Percentiles rank a stretch among this genome's conserved stretches.
Evolutionary conservation across 1,140 invertebrate genomes (phyloP).

Genomic region (Musca vetustissima): DNA sequence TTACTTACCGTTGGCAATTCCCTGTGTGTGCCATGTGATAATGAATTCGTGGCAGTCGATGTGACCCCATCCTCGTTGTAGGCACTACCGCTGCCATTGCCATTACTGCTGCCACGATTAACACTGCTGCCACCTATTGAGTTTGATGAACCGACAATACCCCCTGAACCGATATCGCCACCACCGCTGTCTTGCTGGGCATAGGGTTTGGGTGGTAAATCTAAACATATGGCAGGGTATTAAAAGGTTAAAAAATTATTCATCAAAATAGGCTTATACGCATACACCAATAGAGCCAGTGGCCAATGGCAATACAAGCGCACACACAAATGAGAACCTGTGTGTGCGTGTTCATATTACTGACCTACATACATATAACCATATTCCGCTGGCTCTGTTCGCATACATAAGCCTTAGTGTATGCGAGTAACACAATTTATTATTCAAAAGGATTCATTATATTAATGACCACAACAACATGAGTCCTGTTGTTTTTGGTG

Average conservation of each 20-base stretch:
- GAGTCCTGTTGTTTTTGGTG: too few relatives aligned
- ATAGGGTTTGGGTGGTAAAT: slow-evolving; percentile 2
- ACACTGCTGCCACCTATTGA: slow-evolving; percentile 58
- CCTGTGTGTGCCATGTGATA: slow-evolving; percentile 58
- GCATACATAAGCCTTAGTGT: too few relatives aligned
- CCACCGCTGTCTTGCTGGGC: background rate
- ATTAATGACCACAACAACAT: background rate
- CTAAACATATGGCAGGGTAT: slow-evolving; percentile 9
- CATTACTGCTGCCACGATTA: slow-evolving; percentile 53
- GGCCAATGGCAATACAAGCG: too few relatives aligned
- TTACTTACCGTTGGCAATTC: slow-evolving; percentile 51
- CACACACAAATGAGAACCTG: too few relatives aligned
- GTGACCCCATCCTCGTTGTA: slow-evolving; percentile 46
- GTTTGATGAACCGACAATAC: slow-evolving; percentile 49
- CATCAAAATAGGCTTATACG: background rate
- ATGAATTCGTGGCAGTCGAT: slow-evolving; percentile 49
- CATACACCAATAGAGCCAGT: too few relatives aligned
- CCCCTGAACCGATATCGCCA: background rate
- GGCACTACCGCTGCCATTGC: slow-evolving; percentile 40
- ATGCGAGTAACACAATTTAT: too few relatives aligned
- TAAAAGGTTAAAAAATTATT: slow-evolving; percentile 1
- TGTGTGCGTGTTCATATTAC: too few relatives aligned
- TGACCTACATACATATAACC: too few relatives aligned
- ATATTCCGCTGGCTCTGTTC: too few relatives aligned
- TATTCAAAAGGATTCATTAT: too few relatives aligned